Evolutionary conservation across 1,140 invertebrate species (phyloP).

Genomic region (Maconellicoccus hirsutus): DNA sequence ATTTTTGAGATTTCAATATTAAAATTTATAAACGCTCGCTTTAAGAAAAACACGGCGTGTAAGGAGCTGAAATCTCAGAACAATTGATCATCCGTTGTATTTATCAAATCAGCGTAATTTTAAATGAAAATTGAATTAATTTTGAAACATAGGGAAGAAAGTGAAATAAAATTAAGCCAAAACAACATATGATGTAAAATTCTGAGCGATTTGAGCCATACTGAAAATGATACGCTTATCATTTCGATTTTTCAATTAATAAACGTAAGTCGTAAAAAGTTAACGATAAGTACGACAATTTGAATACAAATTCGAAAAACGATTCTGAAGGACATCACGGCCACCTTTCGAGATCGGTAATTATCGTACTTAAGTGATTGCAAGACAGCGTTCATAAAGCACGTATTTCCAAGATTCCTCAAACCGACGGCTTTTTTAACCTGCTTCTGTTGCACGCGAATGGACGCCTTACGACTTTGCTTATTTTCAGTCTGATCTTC

Average conservation of each 20-base stretch:
- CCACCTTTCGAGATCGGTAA: background rate
- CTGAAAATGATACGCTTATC: background rate
- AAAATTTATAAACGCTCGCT: no score
- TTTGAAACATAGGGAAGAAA: background rate
- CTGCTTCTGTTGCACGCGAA: conserved; percentile 36
- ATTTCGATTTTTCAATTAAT: background rate
- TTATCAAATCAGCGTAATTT: no score
- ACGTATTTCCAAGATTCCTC: conserved; percentile 75
- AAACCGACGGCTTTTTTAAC: conserved; percentile 62
- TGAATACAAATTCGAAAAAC: no score
- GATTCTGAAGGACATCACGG: background rate
- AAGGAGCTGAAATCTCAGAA: no score
- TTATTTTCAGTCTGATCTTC: conserved; percentile 11
- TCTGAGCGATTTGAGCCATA: background rate
- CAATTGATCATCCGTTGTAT: no score
- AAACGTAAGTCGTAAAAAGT: no score
- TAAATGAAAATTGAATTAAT: no score
- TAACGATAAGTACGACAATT: no score
- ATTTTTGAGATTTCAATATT: no score
- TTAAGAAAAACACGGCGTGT: no score
- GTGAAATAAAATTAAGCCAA: background rate
- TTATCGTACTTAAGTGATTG: conserved; percentile 56
- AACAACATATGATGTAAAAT: no score
- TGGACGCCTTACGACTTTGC: conserved; percentile 22
- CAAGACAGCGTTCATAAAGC: conserved; percentile 80